Conservation (phyloP, 2,797 vertebrate genomes). For the Dromococcyx pavoninus region DNA sequence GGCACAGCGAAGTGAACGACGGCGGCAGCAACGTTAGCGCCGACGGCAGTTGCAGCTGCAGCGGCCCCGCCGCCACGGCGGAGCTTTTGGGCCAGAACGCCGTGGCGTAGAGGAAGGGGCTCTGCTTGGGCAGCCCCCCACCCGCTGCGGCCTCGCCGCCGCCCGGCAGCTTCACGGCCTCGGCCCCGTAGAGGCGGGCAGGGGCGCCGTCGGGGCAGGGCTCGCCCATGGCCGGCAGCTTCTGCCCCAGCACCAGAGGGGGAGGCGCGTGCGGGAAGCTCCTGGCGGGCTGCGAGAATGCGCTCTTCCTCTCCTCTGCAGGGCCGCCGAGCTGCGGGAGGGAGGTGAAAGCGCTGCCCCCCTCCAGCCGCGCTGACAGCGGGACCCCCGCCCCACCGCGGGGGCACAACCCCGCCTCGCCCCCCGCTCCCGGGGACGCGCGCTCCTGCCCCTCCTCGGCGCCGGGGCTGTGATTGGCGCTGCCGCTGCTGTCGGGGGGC, state of each 20-base stretch:
- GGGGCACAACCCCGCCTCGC: background rate
- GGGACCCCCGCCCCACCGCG: slow-evolving; percentile 10
- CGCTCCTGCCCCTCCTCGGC: slow-evolving; percentile 87
- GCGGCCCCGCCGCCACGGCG: slow-evolving; percentile 82
- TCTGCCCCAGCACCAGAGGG: slow-evolving; percentile 89
- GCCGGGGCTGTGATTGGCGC: no score
- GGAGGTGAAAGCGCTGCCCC: slow-evolving; percentile 86
- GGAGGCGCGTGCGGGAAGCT: slow-evolving; percentile 87
- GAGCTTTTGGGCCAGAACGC: slow-evolving; percentile 94
- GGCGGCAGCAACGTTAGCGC: slow-evolving; percentile 93
- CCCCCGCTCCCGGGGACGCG: slow-evolving; percentile 39
- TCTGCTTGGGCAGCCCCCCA: slow-evolving; percentile 88
- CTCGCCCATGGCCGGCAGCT: slow-evolving; percentile 78
- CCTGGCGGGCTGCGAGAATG: slow-evolving; percentile 91
- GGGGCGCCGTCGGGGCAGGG: slow-evolving; percentile 82
- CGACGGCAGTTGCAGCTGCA: slow-evolving; percentile 93
- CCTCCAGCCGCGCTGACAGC: slow-evolving; percentile 62
- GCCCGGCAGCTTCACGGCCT: slow-evolving; percentile 87
- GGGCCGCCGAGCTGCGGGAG: slow-evolving; percentile 76
- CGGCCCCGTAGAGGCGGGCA: slow-evolving; percentile 86
- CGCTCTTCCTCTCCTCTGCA: slow-evolving; percentile 87
- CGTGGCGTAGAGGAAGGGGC: slow-evolving; percentile 91
- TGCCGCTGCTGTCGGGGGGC: slow-evolving; percentile 16
- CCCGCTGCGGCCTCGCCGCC: slow-evolving; percentile 80
- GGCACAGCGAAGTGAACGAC: slow-evolving; percentile 94